phyloP scores from a whole-genome alignment of 2,888 invertebrate species.

The Acrobasis consociella region DNA sequence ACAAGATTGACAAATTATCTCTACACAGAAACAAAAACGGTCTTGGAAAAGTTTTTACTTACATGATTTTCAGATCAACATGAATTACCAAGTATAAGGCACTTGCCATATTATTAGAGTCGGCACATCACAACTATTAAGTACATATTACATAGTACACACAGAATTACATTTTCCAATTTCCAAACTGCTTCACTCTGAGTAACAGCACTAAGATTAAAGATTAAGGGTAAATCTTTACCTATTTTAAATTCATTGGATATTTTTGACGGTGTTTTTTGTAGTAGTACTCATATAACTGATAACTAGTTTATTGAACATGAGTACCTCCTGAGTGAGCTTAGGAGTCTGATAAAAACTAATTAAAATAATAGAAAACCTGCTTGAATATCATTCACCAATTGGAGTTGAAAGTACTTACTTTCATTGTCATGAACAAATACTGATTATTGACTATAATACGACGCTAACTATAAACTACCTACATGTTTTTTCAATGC shows the following conservation, averaged over 20 bases:
- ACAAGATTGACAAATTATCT: constrained; percentile 2
- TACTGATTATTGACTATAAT: constrained; percentile 50
- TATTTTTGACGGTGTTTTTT: no score
- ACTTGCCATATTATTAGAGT: constrained; percentile 24
- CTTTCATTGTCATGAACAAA: constrained; percentile 38
- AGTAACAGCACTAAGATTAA: no score
- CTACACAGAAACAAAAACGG: not conserved
- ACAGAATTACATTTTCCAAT: not conserved
- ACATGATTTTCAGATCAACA: constrained; percentile 22
- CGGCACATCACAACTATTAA: not conserved
- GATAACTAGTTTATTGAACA: no score
- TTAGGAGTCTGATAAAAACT: no score
- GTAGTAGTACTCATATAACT: no score
- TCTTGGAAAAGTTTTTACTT: not conserved
- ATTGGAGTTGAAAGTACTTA: not conserved
- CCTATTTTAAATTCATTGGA: no score
- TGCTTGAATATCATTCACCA: not conserved
- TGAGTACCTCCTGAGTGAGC: no score
- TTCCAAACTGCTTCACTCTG: no score
- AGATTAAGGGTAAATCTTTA: no score
- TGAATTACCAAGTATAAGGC: constrained; percentile 35
- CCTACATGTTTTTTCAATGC: constrained; percentile 35
- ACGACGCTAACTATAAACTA: constrained; percentile 28
- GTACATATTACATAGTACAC: not conserved
- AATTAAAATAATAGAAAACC: not conserved